A percentile compares a stretch with the other conserved stretches of the same genome.
Evolutionary conservation across 1,140 invertebrate genomes (phyloP).

Genomic region (Ceratoteleas bidentatus): DNA sequence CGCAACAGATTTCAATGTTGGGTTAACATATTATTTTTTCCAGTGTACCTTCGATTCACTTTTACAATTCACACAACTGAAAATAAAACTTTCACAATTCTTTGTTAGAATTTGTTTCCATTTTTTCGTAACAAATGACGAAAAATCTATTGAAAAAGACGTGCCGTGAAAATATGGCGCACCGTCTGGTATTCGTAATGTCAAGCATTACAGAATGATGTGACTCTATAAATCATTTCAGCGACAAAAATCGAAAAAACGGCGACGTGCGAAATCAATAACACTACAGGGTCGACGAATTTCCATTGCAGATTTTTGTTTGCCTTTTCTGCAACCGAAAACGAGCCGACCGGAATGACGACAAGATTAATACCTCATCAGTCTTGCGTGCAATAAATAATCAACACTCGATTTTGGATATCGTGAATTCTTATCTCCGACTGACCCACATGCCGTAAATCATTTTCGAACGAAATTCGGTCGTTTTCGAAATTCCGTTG

Average conservation of each 20-base stretch:
- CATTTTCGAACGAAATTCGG: too few relatives aligned
- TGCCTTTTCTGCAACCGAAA: constrained; percentile 7
- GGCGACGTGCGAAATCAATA: constrained; percentile 11
- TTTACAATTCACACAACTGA: too few relatives aligned
- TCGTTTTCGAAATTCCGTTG: too few relatives aligned
- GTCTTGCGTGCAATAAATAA: not conserved
- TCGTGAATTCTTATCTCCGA: too few relatives aligned
- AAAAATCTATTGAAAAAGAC: not conserved
- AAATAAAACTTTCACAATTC: too few relatives aligned
- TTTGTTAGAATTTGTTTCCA: too few relatives aligned
- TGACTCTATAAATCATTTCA: constrained; percentile 22
- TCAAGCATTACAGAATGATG: constrained; percentile 16
- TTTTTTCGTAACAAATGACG: not conserved
- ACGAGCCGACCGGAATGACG: constrained; percentile 6
- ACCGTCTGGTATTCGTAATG: not conserved
- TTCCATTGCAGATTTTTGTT: constrained; percentile 33
- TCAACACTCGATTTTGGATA: not conserved
- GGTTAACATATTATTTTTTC: too few relatives aligned
- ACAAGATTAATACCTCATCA: not conserved
- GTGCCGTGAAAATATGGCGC: not conserved
- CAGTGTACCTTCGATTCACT: too few relatives aligned
- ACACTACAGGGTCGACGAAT: not conserved
- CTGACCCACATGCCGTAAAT: too few relatives aligned
- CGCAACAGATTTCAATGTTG: too few relatives aligned
- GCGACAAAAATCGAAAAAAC: constrained; percentile 15